phyloP scores from a whole-genome alignment of 1,140 invertebrate genomes.

The Drosophila parabipectinata region DNA sequence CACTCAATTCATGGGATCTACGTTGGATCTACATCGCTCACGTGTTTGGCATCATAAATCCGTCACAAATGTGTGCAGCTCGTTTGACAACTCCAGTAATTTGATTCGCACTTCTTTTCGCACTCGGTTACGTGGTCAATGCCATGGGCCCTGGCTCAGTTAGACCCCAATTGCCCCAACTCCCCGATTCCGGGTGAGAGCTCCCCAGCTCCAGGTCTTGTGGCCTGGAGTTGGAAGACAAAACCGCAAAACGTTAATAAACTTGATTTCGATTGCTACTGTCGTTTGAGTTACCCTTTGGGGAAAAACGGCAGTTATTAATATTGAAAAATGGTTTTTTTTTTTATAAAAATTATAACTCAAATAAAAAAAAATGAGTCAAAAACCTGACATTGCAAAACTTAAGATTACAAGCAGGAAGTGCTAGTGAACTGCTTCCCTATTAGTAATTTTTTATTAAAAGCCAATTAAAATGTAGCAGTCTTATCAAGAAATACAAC shows the following conservation, averaged over 20 bases:
- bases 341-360: neutral
- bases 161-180: constrained; percentile 6
- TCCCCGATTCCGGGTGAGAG: constrained; percentile 61
- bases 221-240: constrained; percentile 16
- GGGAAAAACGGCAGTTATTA: neutral
- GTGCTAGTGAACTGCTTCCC: neutral
- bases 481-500: neutral
- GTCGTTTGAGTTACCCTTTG: constrained; percentile 23
- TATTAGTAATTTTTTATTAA: neutral
- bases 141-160: constrained; percentile 49
- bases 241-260: constrained; percentile 40
- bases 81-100: constrained; percentile 66
- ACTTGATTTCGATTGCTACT: constrained; percentile 37
- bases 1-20: constrained; percentile 20
- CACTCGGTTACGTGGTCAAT: constrained; percentile 82
- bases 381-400: constrained; percentile 7
- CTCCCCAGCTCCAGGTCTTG: constrained; percentile 39
- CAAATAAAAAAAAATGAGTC: constrained; percentile 7
- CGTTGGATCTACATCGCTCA: constrained; percentile 34
- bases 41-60: constrained; percentile 62
- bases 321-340: no score
- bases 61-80: constrained; percentile 30
- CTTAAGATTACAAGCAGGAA: neutral
- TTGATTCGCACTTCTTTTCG: constrained; percentile 59
- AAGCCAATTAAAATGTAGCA: neutral